A percentile compares a stretch with the other conserved stretches of the same genome.
Conservation (phyloP, 2,888 invertebrate genomes). For the Acleris emargana region DNA sequence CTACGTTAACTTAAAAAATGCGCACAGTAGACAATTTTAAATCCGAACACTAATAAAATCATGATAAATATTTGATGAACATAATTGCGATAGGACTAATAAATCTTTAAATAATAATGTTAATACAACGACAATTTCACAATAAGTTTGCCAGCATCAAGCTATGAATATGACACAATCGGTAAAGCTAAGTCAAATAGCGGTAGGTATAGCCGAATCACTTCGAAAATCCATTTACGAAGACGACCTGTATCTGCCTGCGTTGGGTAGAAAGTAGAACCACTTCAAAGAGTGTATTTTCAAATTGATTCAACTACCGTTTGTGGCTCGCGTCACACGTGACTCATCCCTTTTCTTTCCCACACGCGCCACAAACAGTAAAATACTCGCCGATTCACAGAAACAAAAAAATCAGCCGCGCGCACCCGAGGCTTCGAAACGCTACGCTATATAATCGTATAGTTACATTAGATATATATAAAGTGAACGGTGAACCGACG, state of each 20-base stretch:
- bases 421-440: conserved; percentile 55
- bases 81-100: conserved; percentile 20
- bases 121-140: conserved; percentile 36
- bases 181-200: conserved; percentile 23
- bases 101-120: conserved; percentile 25
- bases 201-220: not conserved
- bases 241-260: too few relatives aligned
- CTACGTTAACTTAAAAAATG: conserved; percentile 19
- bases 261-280: too few relatives aligned
- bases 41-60: conserved; percentile 13
- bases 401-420: conserved; percentile 60
- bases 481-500: conserved; percentile 45
- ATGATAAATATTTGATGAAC: conserved; percentile 13
- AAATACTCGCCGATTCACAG: conserved; percentile 67
- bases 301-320: too few relatives aligned
- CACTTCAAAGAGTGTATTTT: too few relatives aligned
- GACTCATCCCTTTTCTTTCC: not conserved
- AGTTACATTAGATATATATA: conserved; percentile 49
- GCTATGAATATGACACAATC: conserved; percentile 26
- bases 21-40: conserved; percentile 18
- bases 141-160: conserved; percentile 19
- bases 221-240: too few relatives aligned
- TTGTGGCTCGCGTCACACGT: not conserved
- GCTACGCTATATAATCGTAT: conserved; percentile 49
- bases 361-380: not conserved